Evolutionary conservation across 2,888 invertebrate genomes (phyloP), one percentile per base, ranked within the genome.

Genomic region (Hoplodrina ambigua): DNA sequence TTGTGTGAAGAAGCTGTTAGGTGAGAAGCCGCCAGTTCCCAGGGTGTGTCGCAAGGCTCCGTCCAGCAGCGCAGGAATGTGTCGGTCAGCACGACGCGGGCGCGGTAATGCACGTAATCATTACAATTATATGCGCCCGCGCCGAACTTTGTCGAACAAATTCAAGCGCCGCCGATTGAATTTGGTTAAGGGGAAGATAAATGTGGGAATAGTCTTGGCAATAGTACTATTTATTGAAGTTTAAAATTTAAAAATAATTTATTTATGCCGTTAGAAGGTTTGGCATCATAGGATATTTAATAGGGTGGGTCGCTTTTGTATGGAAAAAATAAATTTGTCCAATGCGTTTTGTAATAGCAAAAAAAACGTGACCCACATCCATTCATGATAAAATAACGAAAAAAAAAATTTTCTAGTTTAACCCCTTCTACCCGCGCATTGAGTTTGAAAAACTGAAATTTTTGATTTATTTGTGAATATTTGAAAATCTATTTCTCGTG

Each of bases 61-160:
- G 56, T 57, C 63, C 82, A 78, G 67, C 75, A 46, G 72, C 73
- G 68, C 30, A 53, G 82, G 84, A 84, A 84, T 84, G 85, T 80
- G 84, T 77, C 80, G 66, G 83, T 84, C 85, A 84, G 81, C 81
- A 75, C 75, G 78, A 62, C 37, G 66, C 62, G 10, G 8, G 6
- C 15, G 61, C 72, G 57, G 69, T 83, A 83, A 83, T 82, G 78
- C 72, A 69, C 75, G 70, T 70, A 80, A 85, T 84, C 63, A 82
- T 82, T 61, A 82, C 85, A 82, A 85, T 85, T 84, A 84, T 72
- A 80, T 75, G 81, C 79, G 76, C 74, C 61, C 41, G 82, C 82
- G 73, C 73, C 69, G 69, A 77, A 69, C 65, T 80, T 78, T 66
- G 72, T 74, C 54, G 55, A 72, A 72, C 69, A 60, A 65, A 67